phyloP scores from a whole-genome alignment of 2,113 vertebrate species.

The Pandion haliaetus region DNA sequence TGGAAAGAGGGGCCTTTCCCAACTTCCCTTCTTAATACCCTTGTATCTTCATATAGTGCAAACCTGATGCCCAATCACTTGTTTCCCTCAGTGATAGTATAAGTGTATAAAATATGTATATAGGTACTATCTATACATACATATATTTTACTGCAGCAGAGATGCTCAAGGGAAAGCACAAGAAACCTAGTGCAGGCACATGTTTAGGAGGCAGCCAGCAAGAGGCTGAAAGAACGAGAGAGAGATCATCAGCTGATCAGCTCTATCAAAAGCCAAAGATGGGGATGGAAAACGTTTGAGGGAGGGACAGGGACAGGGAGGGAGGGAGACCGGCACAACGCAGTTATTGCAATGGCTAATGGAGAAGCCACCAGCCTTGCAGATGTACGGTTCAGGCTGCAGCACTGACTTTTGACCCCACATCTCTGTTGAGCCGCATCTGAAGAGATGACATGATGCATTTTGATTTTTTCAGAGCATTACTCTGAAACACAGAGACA shows the following conservation, averaged over 20 bases:
- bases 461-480: background rate
- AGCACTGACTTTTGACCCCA: background rate
- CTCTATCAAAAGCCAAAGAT: background rate
- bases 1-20: background rate
- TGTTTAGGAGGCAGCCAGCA: background rate
- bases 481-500: background rate
- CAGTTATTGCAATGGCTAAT: accelerated
- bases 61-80: background rate
- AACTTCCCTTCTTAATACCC: background rate
- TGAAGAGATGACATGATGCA: background rate
- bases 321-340: accelerated
- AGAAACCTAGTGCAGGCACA: background rate
- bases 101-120: accelerated
- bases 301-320: background rate
- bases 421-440: background rate
- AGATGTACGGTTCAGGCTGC: background rate
- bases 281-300: background rate
- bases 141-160: background rate
- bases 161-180: background rate
- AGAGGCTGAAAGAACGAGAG: background rate
- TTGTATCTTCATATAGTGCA: background rate
- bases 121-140: background rate
- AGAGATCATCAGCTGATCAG: background rate
- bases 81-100: background rate
- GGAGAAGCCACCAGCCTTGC: background rate